phyloP scores from a whole-genome alignment of 2,888 invertebrate genomes.

The Drosophila atroscutellata region DNA sequence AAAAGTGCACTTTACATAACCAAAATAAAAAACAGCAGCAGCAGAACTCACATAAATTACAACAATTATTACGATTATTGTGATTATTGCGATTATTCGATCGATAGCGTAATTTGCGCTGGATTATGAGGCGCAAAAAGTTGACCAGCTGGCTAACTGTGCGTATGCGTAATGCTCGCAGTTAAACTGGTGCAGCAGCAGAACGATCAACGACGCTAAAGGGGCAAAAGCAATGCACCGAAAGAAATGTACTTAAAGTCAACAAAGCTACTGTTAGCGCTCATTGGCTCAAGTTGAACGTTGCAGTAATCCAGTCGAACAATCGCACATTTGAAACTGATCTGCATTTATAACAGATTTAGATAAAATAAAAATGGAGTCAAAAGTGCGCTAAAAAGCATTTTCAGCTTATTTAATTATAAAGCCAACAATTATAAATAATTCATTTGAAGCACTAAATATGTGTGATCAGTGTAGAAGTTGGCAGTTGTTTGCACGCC shows the following conservation, averaged over 20 bases:
- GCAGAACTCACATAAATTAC: slow-evolving; percentile 19
- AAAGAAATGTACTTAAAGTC: background rate
- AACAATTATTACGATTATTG: slow-evolving; percentile 31
- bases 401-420: background rate
- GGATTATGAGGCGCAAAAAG: slow-evolving; percentile 21
- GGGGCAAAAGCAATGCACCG: background rate
- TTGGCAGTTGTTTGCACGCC: slow-evolving; percentile 29
- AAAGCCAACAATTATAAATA: background rate
- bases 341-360: background rate
- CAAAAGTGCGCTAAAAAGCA: background rate
- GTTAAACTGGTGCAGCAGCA: slow-evolving; percentile 32
- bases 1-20: slow-evolving; percentile 46
- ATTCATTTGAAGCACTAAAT: background rate
- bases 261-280: background rate
- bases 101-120: slow-evolving; percentile 20
- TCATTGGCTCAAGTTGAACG: background rate
- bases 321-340: background rate
- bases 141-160: slow-evolving; percentile 45
- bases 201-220: slow-evolving; percentile 6
- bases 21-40: slow-evolving; percentile 23
- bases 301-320: background rate
- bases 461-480: slow-evolving; percentile 28
- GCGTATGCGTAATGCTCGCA: slow-evolving; percentile 52
- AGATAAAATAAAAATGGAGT: background rate
- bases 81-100: background rate